Evolutionary conservation across 2,113 vertebrate genomes (phyloP), one percentile per base, ranked within the genome.

Genomic region (Apodemus sylvaticus): DNA sequence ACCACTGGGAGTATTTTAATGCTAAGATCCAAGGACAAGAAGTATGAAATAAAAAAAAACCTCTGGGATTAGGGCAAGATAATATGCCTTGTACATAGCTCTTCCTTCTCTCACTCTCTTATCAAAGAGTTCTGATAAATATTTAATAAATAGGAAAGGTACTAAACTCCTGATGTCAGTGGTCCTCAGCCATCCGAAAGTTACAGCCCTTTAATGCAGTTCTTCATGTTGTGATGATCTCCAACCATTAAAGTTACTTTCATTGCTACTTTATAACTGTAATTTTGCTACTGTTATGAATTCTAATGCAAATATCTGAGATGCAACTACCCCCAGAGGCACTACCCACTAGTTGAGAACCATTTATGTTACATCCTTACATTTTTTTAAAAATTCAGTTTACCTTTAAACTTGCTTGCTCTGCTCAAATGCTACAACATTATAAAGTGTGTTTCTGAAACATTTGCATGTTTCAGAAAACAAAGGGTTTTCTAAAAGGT

Each of bases 21-120:
- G 64, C 58, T 86, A 95, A 92, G 26, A 81, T 90, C 45, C 20
- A 17, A 20, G n/a, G 81, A 24, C 12, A 36, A 89, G 45, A 70
- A 53, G 5, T 53, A n/a, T 45, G 12, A 20, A 78, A 78, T 51
- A 10, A 58, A 95, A 97, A 93, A 53, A 96, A 97, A 93, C 36
- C 36, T 51, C 10, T 68, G n/a, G 92, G 45, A 7, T 8, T 76
- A 26, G 34, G 20, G 17, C 26, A 58, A 42, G 51, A 55, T 51
- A 42, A 73, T 93, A 13, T 90, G 19, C 31, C 82, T 79, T 92
- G 79, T 85, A 89, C 22, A 71, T 4, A 58, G 9, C 11, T 89
- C n/a, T 89, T 68, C 13, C 20, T 16, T 5, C 1, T 81, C 26
- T 93, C 31, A 64, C 13, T 26, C 12, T n/a, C 19, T 39, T 70